Evolutionary conservation across 2,888 invertebrate species (phyloP), one percentile per base, ranked within the genome.

Genomic region (Tupiocoris notatus): DNA sequence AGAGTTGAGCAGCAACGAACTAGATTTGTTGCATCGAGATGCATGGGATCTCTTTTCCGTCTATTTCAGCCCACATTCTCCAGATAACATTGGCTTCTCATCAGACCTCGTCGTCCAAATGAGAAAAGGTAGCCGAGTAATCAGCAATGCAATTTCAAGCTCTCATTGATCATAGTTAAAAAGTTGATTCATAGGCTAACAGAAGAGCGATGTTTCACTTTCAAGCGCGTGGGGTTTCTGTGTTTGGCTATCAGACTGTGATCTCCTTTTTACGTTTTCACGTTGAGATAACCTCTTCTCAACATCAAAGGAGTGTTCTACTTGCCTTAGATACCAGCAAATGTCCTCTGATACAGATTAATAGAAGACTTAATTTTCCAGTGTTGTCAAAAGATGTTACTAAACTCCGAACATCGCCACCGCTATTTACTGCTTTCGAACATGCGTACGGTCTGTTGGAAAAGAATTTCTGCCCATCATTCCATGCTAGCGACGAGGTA

Each of bases 401-500:
- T 12, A 88, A 91, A 82, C 85, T 94, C 75, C 88, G 92, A 82
- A 92, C 91, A 1, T 91, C 92, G 39, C 87, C 90, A 77, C 91
- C 92, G 0, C 84, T 94, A 39, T 93, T 91, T 83, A 88, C 91
- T 83, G 93, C 93, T 0, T 93, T 93, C 82, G 91, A 93, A 81
- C 89, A 91, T 83, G 90, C 91, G 0, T 92, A 92, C 82, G 87
- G 89, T 25, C 84, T 90, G 1, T 84, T 94, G 80, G 93, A 93
- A 83, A 89, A 88, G 80, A 87, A 89, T 77, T 91, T 91, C 86
- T 85, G 93, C 79, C 92, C 92, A 12, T 87, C 89, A 81, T 94
- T 94, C 85, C 89, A 92, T 83, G 92, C 93, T 82, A 93, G 93
- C 83, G 91, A 91, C 84, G 90, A 92, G 86, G 92, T 92, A 85